Conservation (phyloP, 2,888 invertebrate species). For the Stomorhina lunata region DNA sequence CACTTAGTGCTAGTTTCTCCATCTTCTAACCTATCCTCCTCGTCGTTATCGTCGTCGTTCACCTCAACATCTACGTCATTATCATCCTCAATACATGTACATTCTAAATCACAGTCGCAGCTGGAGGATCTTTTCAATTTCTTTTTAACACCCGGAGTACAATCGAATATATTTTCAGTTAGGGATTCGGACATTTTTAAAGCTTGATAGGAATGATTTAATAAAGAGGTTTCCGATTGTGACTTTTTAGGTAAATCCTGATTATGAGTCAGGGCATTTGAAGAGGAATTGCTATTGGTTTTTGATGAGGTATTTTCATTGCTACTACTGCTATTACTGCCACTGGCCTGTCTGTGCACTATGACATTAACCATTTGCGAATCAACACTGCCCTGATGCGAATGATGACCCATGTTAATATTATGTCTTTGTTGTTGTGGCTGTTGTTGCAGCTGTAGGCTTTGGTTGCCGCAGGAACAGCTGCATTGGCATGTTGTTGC, state of each 20-base stretch:
- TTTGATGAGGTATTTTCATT: constrained; percentile 46
- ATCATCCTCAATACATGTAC: constrained; percentile 69
- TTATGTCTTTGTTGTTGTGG: constrained; percentile 31
- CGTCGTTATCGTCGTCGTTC: constrained; percentile 18
- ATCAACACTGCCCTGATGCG: constrained; percentile 69
- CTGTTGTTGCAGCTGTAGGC: constrained; percentile 50
- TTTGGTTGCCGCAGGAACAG: constrained; percentile 61
- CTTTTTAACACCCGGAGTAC: constrained; percentile 51
- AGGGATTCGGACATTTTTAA: constrained; percentile 68
- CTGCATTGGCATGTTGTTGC: constrained; percentile 57
- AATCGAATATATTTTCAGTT: constrained; percentile 57
- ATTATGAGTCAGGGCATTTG: not conserved
- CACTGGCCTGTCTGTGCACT: constrained; percentile 74
- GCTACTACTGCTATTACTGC: constrained; percentile 56
- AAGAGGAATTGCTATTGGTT: constrained; percentile 22
- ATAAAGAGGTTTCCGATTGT: constrained; percentile 73
- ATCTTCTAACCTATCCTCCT: not conserved
- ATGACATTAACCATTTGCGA: constrained; percentile 75
- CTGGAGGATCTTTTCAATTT: constrained; percentile 67
- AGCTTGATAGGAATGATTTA: constrained; percentile 76
- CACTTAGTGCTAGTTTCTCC: constrained; percentile 64
- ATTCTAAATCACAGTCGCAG: constrained; percentile 76
- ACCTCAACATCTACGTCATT: not conserved
- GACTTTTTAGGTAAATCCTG: constrained; percentile 61
- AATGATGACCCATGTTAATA: constrained; percentile 42